Evolutionary conservation across 2,113 vertebrate genomes (phyloP).

Genomic region (Orycteropus afer): DNA sequence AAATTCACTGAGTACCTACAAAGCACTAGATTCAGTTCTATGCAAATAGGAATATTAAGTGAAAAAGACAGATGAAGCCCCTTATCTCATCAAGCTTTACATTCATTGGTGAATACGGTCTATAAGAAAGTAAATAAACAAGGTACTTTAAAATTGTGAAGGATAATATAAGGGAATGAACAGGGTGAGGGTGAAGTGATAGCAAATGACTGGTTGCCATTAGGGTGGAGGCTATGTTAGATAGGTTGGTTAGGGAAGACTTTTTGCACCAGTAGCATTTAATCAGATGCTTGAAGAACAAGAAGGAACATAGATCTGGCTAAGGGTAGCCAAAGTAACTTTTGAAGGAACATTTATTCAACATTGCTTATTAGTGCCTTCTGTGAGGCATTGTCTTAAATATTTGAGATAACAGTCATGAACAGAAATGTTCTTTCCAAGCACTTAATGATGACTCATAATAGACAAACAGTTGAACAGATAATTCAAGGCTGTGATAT

Average conservation of each 20-base stretch:
- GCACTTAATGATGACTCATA: not conserved
- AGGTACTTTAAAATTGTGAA: constrained; percentile 19
- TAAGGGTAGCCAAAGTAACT: not conserved
- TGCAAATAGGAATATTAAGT: not conserved
- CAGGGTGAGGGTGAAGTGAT: not conserved
- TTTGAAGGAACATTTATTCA: constrained; percentile 13
- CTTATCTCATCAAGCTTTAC: not conserved
- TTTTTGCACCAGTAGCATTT: not conserved
- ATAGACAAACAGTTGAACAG: not conserved
- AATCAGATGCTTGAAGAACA: not conserved
- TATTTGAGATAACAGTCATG: not conserved
- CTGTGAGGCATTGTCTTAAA: not conserved
- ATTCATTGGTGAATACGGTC: not conserved
- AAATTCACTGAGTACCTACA: not conserved
- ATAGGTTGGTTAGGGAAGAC: not conserved
- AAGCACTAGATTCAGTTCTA: not conserved
- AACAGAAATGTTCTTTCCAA: not conserved
- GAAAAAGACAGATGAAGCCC: not conserved
- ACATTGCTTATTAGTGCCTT: not conserved
- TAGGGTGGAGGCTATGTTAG: not conserved
- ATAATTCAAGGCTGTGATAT: not conserved
- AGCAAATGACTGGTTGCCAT: not conserved
- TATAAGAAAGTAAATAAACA: not conserved
- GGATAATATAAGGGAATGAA: not conserved
- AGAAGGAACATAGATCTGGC: not conserved